Conservation (phyloP, 2,113 vertebrate species). For the Origma solitaria region DNA sequence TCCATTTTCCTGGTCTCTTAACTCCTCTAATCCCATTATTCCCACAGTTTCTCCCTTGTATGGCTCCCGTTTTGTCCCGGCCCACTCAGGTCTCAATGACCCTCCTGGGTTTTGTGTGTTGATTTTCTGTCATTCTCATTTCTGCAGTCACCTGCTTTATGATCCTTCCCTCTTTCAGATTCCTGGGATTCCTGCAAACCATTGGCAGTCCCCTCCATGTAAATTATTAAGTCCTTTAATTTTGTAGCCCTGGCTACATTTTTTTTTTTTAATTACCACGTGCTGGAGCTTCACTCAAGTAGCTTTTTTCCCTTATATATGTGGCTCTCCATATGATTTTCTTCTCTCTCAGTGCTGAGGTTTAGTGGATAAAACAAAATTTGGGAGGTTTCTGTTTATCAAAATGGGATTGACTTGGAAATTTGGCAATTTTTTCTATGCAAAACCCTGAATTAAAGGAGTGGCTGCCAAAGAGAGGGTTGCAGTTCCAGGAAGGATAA, state of each 20-base stretch:
- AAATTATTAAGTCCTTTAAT: background rate
- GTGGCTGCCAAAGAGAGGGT: background rate
- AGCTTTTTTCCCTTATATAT: background rate
- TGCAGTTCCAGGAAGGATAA: background rate
- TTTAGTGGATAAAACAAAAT: background rate
- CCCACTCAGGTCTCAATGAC: background rate
- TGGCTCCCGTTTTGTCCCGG: background rate
- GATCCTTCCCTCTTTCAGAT: background rate
- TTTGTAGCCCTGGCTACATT: background rate
- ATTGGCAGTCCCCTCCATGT: rapidly evolving
- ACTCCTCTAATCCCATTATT: background rate
- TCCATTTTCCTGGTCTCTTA: background rate
- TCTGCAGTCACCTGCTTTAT: background rate
- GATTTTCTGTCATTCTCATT: background rate
- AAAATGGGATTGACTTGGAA: background rate
- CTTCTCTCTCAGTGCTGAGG: background rate
- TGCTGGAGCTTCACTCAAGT: background rate
- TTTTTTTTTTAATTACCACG: background rate
- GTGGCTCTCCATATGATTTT: rapidly evolving
- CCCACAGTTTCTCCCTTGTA: background rate
- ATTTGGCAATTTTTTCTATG: background rate
- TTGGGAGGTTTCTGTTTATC: background rate
- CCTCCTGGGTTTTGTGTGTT: background rate
- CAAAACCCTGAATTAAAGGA: background rate
- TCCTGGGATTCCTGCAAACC: background rate